Percentiles rank a stretch among this genome's conserved stretches.
Evolutionary conservation across 2,888 invertebrate genomes (phyloP).

Genomic region (Macropis europaea): DNA sequence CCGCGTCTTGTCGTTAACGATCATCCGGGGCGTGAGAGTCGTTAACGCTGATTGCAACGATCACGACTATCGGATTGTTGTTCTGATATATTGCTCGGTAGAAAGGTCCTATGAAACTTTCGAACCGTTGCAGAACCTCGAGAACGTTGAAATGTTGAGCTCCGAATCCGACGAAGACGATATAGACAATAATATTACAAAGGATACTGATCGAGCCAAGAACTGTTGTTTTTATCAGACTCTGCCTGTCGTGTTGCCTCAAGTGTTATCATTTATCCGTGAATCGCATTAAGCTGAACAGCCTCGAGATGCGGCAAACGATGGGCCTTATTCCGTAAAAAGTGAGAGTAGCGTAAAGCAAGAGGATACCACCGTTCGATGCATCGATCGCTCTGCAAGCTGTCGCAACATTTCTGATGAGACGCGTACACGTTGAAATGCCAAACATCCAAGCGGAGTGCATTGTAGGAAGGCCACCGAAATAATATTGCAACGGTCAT

Average conservation of each 20-base stretch:
- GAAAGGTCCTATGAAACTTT: not conserved
- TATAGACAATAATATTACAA: constrained; percentile 16
- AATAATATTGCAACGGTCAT: constrained; percentile 22
- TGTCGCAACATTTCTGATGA: constrained; percentile 8
- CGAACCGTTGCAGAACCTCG: not conserved
- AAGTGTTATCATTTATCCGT: not conserved
- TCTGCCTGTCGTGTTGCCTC: not conserved
- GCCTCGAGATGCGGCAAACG: not conserved
- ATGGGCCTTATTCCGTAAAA: not conserved
- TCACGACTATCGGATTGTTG: not conserved
- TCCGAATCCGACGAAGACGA: constrained; percentile 25
- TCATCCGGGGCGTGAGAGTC: not conserved
- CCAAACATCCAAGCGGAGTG: not conserved
- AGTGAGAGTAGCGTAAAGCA: not conserved
- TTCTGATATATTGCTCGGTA: not conserved
- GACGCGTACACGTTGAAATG: not conserved
- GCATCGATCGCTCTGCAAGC: constrained; percentile 22
- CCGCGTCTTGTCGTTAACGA: not conserved
- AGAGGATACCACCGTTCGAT: not conserved
- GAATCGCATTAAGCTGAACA: not conserved
- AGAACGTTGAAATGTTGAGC: not conserved
- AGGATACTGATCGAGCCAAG: not conserved
- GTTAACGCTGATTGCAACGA: not conserved
- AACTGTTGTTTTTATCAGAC: constrained; percentile 8
- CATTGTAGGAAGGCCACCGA: not conserved